A percentile compares a stretch with the other conserved stretches of the same genome.
Evolutionary conservation across 2,888 invertebrate genomes (phyloP).

Genomic region (Neoaliturus tenellus): DNA sequence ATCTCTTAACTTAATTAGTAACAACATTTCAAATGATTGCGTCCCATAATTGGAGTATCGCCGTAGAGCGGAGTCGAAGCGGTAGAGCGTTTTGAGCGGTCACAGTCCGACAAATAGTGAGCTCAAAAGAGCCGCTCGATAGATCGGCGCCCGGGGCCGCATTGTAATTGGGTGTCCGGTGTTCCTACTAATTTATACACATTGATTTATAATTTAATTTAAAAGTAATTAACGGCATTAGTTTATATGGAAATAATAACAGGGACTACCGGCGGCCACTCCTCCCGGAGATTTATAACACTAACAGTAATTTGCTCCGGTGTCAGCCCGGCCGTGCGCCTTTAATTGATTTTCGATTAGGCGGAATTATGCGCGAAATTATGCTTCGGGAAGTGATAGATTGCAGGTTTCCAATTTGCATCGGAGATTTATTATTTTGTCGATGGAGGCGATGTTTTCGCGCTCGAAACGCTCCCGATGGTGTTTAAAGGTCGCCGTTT

Average conservation of each 20-base stretch:
- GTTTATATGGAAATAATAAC: constrained; percentile 59
- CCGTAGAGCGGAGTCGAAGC: neutral
- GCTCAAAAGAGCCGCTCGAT: constrained; percentile 49
- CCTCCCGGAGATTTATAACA: constrained; percentile 26
- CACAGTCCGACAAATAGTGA: constrained; percentile 21
- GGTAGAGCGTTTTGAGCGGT: neutral
- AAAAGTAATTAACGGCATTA: constrained; percentile 66
- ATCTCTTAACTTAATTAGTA: too few species aligned
- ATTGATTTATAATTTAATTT: constrained; percentile 68
- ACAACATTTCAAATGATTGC: too few species aligned
- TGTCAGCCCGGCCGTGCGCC: constrained; percentile 39
- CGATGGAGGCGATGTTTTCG: constrained; percentile 16
- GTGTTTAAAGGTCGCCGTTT: neutral
- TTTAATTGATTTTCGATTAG: constrained; percentile 52
- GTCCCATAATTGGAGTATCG: too few species aligned
- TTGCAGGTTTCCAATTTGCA: constrained; percentile 47
- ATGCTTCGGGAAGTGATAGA: neutral
- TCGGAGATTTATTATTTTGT: constrained; percentile 39
- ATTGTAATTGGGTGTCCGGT: constrained; percentile 50
- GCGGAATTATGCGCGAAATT: constrained; percentile 30
- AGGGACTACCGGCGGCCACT: constrained; percentile 49
- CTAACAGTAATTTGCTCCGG: constrained; percentile 43
- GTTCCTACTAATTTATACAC: constrained; percentile 50
- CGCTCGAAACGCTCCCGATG: neutral
- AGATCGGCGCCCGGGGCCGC: constrained; percentile 16